Evolutionary conservation across 2,888 invertebrate genomes (phyloP).

Genomic region (Cerastoderma edule): DNA sequence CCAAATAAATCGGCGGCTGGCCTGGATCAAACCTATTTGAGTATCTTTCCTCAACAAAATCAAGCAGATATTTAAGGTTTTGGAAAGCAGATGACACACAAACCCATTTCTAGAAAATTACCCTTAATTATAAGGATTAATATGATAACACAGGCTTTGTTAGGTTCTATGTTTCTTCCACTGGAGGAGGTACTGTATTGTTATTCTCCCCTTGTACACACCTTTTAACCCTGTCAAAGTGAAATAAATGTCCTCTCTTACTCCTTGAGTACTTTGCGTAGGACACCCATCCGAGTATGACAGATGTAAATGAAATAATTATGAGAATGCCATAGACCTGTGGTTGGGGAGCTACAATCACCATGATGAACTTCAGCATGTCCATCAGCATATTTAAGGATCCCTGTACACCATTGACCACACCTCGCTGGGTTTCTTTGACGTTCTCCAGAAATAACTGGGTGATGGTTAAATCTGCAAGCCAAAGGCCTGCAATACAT

Average conservation of each 20-base stretch:
- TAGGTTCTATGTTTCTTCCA: conserved; percentile 3
- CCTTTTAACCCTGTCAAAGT: conserved; percentile 35
- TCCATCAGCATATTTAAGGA: conserved; percentile 85
- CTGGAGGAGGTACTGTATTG: not conserved
- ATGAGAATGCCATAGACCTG: conserved; percentile 85
- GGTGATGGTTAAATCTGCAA: conserved; percentile 85
- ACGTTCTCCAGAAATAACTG: conserved; percentile 85
- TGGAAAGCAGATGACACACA: too few relatives aligned
- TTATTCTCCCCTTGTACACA: conserved; percentile 14
- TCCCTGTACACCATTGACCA: conserved; percentile 85
- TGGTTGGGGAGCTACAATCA: conserved; percentile 84
- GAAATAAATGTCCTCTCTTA: conserved; percentile 73
- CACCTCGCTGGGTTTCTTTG: conserved; percentile 84
- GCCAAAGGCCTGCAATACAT: conserved; percentile 84
- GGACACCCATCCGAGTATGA: conserved; percentile 74
- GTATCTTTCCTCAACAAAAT: too few relatives aligned
- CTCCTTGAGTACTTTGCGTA: conserved; percentile 76
- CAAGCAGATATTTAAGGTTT: too few relatives aligned
- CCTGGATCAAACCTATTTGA: too few relatives aligned
- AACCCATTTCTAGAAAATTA: too few relatives aligned
- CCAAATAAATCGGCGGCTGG: too few relatives aligned
- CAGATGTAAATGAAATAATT: conserved; percentile 83
- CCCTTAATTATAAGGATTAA: too few relatives aligned
- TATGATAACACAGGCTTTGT: too few relatives aligned
- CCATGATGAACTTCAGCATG: conserved; percentile 85